A percentile compares a stretch with the other conserved stretches of the same genome.
Conservation (phyloP, 2,888 invertebrate genomes). For the Erpobdella octoculata region DNA sequence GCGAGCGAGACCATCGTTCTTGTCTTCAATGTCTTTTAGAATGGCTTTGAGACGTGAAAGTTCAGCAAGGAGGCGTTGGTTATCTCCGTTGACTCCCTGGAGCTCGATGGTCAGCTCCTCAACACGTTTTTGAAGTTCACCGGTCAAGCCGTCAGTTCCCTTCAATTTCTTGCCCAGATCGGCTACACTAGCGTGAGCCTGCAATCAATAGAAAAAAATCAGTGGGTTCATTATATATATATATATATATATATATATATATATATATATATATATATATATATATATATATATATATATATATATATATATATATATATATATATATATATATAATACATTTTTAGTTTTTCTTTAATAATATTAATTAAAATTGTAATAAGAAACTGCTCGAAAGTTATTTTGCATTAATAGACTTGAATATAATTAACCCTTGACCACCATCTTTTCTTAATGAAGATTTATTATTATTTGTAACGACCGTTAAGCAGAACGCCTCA, state of each 20-base stretch:
- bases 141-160: constrained; percentile 53
- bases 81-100: constrained; percentile 78
- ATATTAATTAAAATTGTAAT: neutral
- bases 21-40: constrained; percentile 91
- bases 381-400: neutral
- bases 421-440: too few species aligned
- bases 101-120: constrained; percentile 86
- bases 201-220: too few species aligned
- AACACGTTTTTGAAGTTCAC: constrained; percentile 52
- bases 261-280: too few species aligned
- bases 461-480: too few species aligned
- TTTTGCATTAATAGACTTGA: neutral
- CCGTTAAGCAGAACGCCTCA: too few species aligned
- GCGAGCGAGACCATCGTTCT: constrained; percentile 82
- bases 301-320: too few species aligned
- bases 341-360: neutral
- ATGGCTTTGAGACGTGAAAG: constrained; percentile 82
- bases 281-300: too few species aligned
- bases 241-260: too few species aligned
- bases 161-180: constrained; percentile 49
- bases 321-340: too few species aligned
- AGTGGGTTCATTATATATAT: too few species aligned
- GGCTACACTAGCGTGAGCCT: constrained; percentile 36
- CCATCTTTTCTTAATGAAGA: too few species aligned
- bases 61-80: constrained; percentile 73